These are phyloP conservation scores for Eledona agricola DNA, from an alignment of 2,888 invertebrate species.

Conservation along the genomic window DNA sequence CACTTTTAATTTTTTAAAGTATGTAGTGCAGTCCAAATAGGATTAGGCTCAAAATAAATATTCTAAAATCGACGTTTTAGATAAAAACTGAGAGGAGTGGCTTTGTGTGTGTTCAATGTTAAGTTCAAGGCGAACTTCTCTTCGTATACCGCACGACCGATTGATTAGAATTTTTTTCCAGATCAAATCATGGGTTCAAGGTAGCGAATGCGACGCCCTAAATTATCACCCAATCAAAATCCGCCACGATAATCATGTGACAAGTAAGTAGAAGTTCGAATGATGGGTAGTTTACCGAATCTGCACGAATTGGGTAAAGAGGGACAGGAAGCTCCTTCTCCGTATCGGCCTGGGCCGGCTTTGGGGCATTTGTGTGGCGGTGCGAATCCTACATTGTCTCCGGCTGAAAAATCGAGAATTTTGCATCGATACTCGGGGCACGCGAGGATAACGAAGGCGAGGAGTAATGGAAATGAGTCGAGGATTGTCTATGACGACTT, in stretches of 20 bases:
- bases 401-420: conserved; percentile 54
- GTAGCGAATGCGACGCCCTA: conserved; percentile 6
- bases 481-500: conserved; percentile 56
- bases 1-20: too few relatives aligned
- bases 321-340: conserved; percentile 36
- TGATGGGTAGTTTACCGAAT: conserved; percentile 75
- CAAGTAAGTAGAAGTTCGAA: too few relatives aligned
- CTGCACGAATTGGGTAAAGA: conserved; percentile 68
- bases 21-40: too few relatives aligned
- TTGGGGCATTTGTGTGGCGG: conserved; percentile 54
- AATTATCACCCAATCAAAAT: conserved; percentile 1
- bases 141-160: too few relatives aligned
- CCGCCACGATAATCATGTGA: conserved; percentile 11
- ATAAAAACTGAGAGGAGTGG: too few relatives aligned
- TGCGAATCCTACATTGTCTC: conserved; percentile 47
- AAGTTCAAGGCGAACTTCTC: too few relatives aligned
- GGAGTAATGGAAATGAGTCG: conserved; percentile 54
- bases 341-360: conserved; percentile 50
- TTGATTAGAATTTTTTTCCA: conserved; percentile 13
- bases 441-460: conserved; percentile 53
- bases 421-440: conserved; percentile 55
- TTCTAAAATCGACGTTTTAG: too few relatives aligned
- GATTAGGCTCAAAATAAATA: too few relatives aligned
- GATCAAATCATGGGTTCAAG: conserved; percentile 6
- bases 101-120: too few relatives aligned